phyloP scores from a whole-genome alignment of 2,888 invertebrate species.

The Morpho deidamia region DNA sequence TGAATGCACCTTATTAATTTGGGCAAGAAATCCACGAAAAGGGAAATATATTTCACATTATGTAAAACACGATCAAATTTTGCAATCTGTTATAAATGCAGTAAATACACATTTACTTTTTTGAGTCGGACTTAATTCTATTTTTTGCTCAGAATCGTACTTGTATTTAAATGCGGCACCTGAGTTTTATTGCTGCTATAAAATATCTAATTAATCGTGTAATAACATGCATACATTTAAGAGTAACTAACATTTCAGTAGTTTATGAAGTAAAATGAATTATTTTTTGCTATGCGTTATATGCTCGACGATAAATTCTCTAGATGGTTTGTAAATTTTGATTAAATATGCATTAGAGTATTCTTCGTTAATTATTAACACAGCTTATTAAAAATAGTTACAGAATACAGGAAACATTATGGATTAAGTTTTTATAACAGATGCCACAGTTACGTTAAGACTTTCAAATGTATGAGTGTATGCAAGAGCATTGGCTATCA shows the following conservation, averaged over 20 bases:
- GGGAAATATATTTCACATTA: neutral
- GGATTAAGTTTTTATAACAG: conserved; percentile 45
- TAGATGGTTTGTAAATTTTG: conserved; percentile 26
- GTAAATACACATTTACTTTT: too few species aligned
- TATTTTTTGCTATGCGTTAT: conserved; percentile 28
- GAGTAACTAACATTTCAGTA: conserved; percentile 22
- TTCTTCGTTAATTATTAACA: neutral
- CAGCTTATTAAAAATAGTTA: conserved; percentile 30
- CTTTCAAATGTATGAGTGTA: conserved; percentile 54
- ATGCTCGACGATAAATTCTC: conserved; percentile 26
- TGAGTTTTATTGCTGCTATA: conserved; percentile 10
- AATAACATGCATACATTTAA: conserved; percentile 5
- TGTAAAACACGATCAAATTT: too few species aligned
- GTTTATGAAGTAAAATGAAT: conserved; percentile 27
- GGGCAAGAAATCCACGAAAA: neutral
- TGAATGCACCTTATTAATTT: conserved; percentile 19
- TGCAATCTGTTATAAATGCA: too few species aligned
- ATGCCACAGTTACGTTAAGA: conserved; percentile 42
- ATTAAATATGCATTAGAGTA: neutral
- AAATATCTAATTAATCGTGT: conserved; percentile 17
- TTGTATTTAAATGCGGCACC: neutral
- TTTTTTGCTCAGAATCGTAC: neutral
- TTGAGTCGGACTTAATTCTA: neutral
- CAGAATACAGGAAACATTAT: conserved; percentile 46
- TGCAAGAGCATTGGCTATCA: conserved; percentile 56